Evolutionary conservation across 2,888 invertebrate species (phyloP), one percentile per base, ranked within the genome.

Genomic region (Apotomis betuletana): DNA sequence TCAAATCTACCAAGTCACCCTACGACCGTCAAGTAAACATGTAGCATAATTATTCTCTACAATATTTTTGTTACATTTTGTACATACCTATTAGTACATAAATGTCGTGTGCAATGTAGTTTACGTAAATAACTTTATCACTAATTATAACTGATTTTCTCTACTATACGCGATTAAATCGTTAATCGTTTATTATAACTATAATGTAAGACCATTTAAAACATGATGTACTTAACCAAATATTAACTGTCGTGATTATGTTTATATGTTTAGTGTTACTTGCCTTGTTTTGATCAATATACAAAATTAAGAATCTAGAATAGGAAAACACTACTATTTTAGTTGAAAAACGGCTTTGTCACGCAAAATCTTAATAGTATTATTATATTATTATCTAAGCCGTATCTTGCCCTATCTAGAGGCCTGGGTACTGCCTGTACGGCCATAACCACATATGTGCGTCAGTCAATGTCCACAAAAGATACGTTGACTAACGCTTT

Each of bases 71-170:
- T 67, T 58, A 38, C 46, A 57, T 41, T 38, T 54, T 51, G 44
- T 67, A 68, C 67, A 67, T 67, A 67, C 62, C 67, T 72, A 72
- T 67, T 67, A 70, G 68, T 68, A 63, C 44, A 46, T 46, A 62
- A 72, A 68, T 63, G 38, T 68, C 38, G 71, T 68, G 72, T 72
- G 72, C 72, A 72, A 72, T 72, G 13, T 72, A 72, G 72, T 61
- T 69, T 69, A 71, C 15, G 44, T 71, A 13, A 36, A 12, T 54
- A 63, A 67, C 36, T 15, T 41, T 41, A 41, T 41, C 41, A 41
- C 58, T 63, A 69, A 12, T 59, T 41, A 59, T 64, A 49, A 69
- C 57, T 58, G 27, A 46, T 65, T 54, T 27, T 6, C 3, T 41
- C 44, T 55, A 65, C 57, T 57, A 36, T 27, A 41, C 27, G 44